A percentile compares a stretch with the other conserved stretches of the same genome.
Conservation (phyloP, 2,888 invertebrate species). For the Brachylomia viminalis region DNA sequence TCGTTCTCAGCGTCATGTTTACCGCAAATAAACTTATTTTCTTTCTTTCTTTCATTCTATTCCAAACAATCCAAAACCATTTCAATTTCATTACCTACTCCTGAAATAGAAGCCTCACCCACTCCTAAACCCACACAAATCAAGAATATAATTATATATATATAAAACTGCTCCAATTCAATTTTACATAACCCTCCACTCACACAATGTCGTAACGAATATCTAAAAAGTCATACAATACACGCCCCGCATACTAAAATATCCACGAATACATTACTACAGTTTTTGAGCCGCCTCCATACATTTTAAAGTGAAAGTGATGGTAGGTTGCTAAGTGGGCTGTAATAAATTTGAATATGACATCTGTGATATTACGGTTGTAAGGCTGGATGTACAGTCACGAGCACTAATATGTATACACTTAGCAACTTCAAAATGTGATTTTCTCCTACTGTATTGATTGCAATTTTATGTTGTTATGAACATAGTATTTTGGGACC, state of each 20-base stretch:
- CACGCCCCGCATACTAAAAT: conserved; percentile 58
- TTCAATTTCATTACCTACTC: neutral
- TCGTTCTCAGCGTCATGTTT: too few species aligned
- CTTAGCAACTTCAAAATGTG: too few species aligned
- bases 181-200: conserved; percentile 23
- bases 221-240: conserved; percentile 43
- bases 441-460: too few species aligned
- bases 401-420: too few species aligned
- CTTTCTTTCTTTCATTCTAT: too few species aligned
- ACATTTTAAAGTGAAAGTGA: conserved; percentile 67
- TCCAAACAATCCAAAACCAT: too few species aligned
- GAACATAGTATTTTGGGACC: too few species aligned
- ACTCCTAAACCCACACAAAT: neutral
- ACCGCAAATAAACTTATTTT: too few species aligned
- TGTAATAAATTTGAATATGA: conserved; percentile 66
- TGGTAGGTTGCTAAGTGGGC: conserved; percentile 51
- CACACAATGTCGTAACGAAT: conserved; percentile 36
- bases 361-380: conserved; percentile 50
- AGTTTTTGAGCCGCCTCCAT: conserved; percentile 52
- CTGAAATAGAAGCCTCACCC: neutral
- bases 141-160: neutral
- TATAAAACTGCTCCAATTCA: conserved; percentile 22
- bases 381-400: conserved; percentile 38
- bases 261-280: conserved; percentile 48
- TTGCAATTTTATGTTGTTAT: too few species aligned